These are phyloP conservation scores for Pteropus alecto DNA, from an alignment of 2,113 vertebrate genomes.

Conservation along the genomic window DNA sequence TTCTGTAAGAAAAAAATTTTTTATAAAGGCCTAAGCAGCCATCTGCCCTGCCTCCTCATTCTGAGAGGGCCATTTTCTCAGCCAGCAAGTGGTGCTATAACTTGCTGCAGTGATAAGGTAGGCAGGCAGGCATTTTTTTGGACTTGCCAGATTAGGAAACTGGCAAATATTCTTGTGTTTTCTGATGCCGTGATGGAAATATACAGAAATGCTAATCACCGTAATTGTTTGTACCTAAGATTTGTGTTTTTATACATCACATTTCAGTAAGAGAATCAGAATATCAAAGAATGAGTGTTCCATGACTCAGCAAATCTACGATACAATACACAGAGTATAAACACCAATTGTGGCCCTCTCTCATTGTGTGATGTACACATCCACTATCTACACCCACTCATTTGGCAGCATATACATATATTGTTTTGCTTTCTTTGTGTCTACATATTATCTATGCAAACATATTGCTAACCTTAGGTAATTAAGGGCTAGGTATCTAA, in stretches of 20 bases:
- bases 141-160: neutral
- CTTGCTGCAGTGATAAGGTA: slow-evolving; percentile 8
- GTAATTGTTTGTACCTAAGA: neutral
- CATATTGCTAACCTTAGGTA: neutral
- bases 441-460: slow-evolving; percentile 5
- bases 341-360: neutral
- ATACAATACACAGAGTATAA: neutral
- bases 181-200: neutral
- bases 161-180: slow-evolving; percentile 26
- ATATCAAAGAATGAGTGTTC: neutral
- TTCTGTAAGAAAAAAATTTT: neutral
- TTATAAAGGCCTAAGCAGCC: neutral
- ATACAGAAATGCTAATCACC: slow-evolving; percentile 17
- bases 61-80: neutral
- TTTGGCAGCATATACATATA: neutral
- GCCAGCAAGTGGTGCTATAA: neutral
- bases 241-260: neutral
- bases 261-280: neutral
- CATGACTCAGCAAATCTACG: neutral
- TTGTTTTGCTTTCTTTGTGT: neutral
- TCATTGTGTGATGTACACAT: neutral
- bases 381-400: neutral
- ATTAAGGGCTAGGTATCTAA: neutral
- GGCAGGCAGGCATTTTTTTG: neutral
- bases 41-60: neutral